Base-by-base conservation (phyloP, 2,113 vertebrate species). In the Columbina picui region DNA sequence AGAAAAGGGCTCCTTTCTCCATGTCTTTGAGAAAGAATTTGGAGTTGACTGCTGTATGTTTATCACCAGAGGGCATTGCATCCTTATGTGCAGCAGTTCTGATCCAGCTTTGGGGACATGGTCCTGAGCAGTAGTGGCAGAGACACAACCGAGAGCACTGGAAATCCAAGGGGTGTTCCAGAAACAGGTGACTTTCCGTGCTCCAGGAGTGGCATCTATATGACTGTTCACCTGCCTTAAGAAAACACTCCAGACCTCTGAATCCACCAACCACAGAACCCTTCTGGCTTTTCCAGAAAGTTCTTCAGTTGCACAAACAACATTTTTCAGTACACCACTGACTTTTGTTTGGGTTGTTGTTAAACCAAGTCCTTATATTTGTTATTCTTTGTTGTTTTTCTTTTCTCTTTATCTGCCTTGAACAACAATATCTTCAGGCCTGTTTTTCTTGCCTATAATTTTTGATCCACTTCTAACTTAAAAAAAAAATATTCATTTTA, bases 311-410 rank as follows among this genome's bases (percentile, higher is more conserved):
- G 50, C 49, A 55, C 49, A 76, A 93, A 86, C 55, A 96, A 52
- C 43, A 9, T 88, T 77, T 95, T 59, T 84, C 64, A 80, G 59
- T 55, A 29, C 55, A 30, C 30, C 55, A 30, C 30, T 32, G 52
- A n/a, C 43, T 19, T 45, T 45, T 45, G 25, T 60, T 29, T 41
- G 88, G 25, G 56, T 29, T 41, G 88, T 88, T 67, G 84, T 53
- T 50, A 95, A 87, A 47, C 7, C 32, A 17, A 76, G n/a, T 50
- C 39, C 64, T 90, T 53, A 43, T 89, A 25, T 68, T 96, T 95
- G 89, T 92, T 96, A 60, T 92, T 96, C 86, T 93, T 92, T 32
- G 43, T 93, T 89, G 77, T 30, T 94, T 94, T 96, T 29, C 86
- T 92, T 89, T 82, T 81, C 61, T 26, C 65, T 93, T 90, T 93